These are phyloP conservation scores for Drosophila prosaltans DNA, from an alignment of 1,140 invertebrate species.

Conservation along the genomic window DNA sequence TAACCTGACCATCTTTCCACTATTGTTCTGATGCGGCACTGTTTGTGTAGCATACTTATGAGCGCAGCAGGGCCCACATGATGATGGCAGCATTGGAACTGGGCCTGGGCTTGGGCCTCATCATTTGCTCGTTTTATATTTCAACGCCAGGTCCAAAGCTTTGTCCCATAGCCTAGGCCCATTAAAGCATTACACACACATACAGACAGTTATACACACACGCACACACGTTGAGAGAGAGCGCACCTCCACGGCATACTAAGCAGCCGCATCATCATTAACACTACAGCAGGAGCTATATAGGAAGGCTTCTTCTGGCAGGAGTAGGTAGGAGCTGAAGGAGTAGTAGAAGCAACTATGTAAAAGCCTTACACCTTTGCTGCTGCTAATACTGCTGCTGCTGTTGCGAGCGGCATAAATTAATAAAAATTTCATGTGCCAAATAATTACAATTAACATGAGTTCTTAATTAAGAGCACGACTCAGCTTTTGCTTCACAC, in stretches of 20 bases:
- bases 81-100: constrained; percentile 35
- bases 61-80: constrained; percentile 38
- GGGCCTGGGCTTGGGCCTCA: constrained; percentile 37
- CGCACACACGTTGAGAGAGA: constrained; percentile 32
- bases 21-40: neutral
- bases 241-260: constrained; percentile 63
- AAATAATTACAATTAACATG: constrained; percentile 83
- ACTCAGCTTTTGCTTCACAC: constrained; percentile 40
- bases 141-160: constrained; percentile 42
- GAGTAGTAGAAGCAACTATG: constrained; percentile 38
- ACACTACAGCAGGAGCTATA: constrained; percentile 46
- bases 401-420: constrained; percentile 82
- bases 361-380: constrained; percentile 58
- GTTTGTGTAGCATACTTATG: constrained; percentile 53
- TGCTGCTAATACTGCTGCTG: constrained; percentile 70
- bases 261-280: constrained; percentile 69
- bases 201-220: constrained; percentile 18
- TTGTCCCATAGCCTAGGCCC: constrained; percentile 34
- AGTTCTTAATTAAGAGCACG: constrained; percentile 83
- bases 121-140: constrained; percentile 79
- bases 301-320: constrained; percentile 9
- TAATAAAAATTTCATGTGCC: constrained; percentile 83
- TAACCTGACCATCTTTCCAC: too few species aligned
- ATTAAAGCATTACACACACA: constrained; percentile 50
- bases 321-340: constrained; percentile 36